Conservation (phyloP, 2,113 vertebrate species). For the Equus przewalskii region DNA sequence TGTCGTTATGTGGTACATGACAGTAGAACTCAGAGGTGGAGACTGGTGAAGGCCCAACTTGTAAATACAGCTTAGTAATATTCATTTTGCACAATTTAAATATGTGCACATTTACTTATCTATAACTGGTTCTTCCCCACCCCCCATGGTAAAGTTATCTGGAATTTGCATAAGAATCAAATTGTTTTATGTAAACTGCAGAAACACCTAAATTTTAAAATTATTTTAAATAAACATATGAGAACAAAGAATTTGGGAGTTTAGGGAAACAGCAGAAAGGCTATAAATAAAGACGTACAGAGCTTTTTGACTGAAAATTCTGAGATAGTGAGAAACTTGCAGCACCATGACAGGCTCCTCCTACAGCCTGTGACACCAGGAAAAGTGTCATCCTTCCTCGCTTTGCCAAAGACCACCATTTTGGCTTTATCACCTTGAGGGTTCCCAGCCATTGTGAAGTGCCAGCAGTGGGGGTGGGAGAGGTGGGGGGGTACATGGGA, state of each 20-base stretch:
- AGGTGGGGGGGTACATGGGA: too few relatives aligned
- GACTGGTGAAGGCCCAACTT: not conserved
- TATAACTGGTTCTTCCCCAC: not conserved
- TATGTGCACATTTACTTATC: not conserved
- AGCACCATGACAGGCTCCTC: too few relatives aligned
- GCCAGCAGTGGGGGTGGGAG: too few relatives aligned
- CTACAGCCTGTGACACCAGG: fast-evolving
- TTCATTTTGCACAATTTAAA: not conserved
- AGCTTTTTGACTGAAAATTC: not conserved
- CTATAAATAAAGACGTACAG: not conserved
- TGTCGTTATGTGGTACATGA: too few relatives aligned
- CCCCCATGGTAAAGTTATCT: not conserved
- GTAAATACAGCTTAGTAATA: not conserved
- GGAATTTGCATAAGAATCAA: slow-evolving; percentile 32
- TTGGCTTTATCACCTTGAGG: not conserved
- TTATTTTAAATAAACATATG: not conserved
- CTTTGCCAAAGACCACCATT: fast-evolving
- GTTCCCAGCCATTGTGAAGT: fast-evolving
- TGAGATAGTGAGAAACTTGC: not conserved
- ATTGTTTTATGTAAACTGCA: not conserved
- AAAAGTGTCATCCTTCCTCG: not conserved
- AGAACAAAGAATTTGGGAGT: slow-evolving; percentile 19
- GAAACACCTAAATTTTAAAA: not conserved
- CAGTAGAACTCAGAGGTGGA: slow-evolving; percentile 66
- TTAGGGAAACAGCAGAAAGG: not conserved